Evolutionary conservation across 2,113 vertebrate species (phyloP), one percentile per base, ranked within the genome.

Genomic region (Zapus hudsonius): DNA sequence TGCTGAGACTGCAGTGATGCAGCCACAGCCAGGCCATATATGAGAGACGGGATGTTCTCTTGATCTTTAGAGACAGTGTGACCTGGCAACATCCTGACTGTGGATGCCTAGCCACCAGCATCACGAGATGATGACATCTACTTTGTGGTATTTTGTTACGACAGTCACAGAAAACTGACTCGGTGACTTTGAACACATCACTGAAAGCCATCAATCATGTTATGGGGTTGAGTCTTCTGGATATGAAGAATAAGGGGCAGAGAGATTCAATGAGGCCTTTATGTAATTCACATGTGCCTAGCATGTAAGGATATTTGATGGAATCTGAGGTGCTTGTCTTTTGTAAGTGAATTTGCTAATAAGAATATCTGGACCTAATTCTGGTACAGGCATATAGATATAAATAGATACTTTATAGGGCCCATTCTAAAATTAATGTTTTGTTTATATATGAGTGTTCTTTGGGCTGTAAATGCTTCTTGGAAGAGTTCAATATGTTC

Each of bases 1-100:
- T 22, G 23, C 16, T 13, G 5, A 12, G 5, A 0, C 3, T 2
- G 1, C 22, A 57, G 44, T 7, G 10, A 1, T 2, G 3, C 7
- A 20, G 38, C 15, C 8, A 20, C 23, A 5, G 40, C 33, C 27
- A 13, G 20, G 6, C 25, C 8, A 17, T 2, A 27, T 11, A 25
- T 1, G 36, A 38, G 33, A 16, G 27, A 69, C 23, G 36, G 17
- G 3, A 5, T 11, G 4, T 23, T 47, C 44, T 20, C 33, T 59
- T 1, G 7, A 31, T 19, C 15, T 3, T 33, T 19, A 25, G 31
- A 47, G 61, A 38, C 67, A 42, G 31, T 3, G 16, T 11, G 3
- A 3, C 16, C n/a, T 5, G 11, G 36, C 29, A 1, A 19, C 59
- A 67, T 17, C 13, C 36, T 59, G 23, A 76, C 13, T 33, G 61